Percentiles rank a stretch among this genome's conserved stretches.
Evolutionary conservation across 2,888 invertebrate genomes (phyloP).

Genomic region (Macropis europaea): DNA sequence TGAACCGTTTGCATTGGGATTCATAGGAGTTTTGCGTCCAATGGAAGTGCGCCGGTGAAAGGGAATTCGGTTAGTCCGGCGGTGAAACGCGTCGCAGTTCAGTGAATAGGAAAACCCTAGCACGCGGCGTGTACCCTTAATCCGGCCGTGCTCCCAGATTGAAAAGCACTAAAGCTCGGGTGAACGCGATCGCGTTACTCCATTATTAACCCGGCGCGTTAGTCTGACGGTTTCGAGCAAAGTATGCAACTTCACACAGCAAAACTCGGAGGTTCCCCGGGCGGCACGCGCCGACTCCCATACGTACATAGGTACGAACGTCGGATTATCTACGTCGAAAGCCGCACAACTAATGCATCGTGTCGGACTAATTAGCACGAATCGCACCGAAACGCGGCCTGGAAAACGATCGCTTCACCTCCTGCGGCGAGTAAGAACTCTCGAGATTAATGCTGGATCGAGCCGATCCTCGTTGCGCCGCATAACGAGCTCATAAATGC

Average conservation of each 20-base stretch:
- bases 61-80: slow-evolving; percentile 15
- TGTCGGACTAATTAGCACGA: slow-evolving; percentile 20
- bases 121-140: slow-evolving; percentile 19
- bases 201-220: slow-evolving; percentile 24
- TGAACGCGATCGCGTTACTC: slow-evolving; percentile 9
- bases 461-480: slow-evolving; percentile 12
- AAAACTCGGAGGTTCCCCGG: slow-evolving; percentile 9
- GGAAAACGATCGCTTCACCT: slow-evolving; percentile 18
- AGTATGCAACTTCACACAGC: slow-evolving; percentile 11
- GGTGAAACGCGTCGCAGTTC: background rate
- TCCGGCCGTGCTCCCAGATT: slow-evolving; percentile 21
- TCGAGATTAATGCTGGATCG: slow-evolving; percentile 10
- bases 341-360: background rate
- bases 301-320: background rate
- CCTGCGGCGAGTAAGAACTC: slow-evolving; percentile 32
- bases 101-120: background rate
- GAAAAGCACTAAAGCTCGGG: slow-evolving; percentile 29
- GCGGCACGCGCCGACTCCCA: background rate
- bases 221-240: background rate
- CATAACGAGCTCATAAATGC: slow-evolving; percentile 39
- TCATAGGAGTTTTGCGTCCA: background rate
- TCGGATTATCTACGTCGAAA: background rate
- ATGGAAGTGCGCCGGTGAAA: background rate
- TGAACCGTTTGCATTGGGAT: slow-evolving; percentile 1
- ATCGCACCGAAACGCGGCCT: background rate